Evolutionary conservation across 2,113 vertebrate genomes (phyloP), one percentile per base, ranked within the genome.

Genomic region (Malurus alboscapulatus): DNA sequence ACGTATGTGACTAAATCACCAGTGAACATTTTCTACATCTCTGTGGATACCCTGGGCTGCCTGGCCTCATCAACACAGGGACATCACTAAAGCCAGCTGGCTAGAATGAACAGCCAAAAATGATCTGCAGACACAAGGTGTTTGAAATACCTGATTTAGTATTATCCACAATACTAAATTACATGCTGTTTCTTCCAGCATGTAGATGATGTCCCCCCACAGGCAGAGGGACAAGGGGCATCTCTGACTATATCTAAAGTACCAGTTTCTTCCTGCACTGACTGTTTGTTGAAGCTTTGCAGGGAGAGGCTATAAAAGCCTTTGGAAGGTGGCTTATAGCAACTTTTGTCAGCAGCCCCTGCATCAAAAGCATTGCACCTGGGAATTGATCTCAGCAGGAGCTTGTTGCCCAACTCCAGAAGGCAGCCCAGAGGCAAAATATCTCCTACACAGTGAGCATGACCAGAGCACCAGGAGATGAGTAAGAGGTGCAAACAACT

Each of bases 131-230:
- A 30, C 22, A 11, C 15, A 26, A 67, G 14, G 44, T 16, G 5
- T 36, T 69, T 51, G 38, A 83, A 91, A 63, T 38, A 80, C 4
- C 38, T 47, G 6, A 3, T 83, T 81, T 36, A 88, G 32, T 51
- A 75, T 45, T 32, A 68, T 3, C 27, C 54, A 48, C 36, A 57
- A 20, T 63, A 65, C 53, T 47, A 55, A 67, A 17, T 86, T 53
- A 72, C 13, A 7, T 47, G 17, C 17, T 50, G 22, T 45, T 92
- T 84, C 26, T 58, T 77, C 26, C 48, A 84, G 29, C 47, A 7
- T 0, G 1, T 34, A 57, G 40, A 48, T 8, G 2, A n/a, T 44
- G 72, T 34, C 34, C 34, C 34, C 7, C 29, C 38, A 24, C 0
- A 2, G 10, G n/a, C 34, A 80, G 26, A 65, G 13, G 25, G 14